Conservation (phyloP, 1,140 invertebrate genomes). For the Eubasilissa regina region DNA sequence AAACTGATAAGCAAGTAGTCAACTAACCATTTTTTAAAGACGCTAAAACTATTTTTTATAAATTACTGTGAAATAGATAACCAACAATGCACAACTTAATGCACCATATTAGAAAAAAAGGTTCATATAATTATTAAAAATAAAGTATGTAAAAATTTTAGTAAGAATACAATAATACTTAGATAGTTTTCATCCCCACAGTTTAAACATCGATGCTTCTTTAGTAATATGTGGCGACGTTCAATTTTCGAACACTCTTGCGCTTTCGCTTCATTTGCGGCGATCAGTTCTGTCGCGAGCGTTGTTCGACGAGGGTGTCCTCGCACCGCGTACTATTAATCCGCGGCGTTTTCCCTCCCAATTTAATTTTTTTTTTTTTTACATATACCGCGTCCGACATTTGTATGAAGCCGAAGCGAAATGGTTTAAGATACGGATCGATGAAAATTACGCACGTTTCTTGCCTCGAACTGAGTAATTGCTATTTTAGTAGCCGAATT, state of each 20-base stretch:
- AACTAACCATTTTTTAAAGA: too few relatives aligned
- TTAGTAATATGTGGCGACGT: not conserved
- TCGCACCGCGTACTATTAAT: not conserved
- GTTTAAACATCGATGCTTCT: not conserved
- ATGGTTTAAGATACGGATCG: not conserved
- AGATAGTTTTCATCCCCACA: constrained; percentile 2
- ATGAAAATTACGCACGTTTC: constrained; percentile 1
- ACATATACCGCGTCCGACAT: not conserved
- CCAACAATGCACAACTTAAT: too few relatives aligned
- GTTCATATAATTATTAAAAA: too few relatives aligned
- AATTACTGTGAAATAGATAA: too few relatives aligned
- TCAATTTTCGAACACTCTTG: not conserved
- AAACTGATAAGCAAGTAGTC: too few relatives aligned
- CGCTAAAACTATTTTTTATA: too few relatives aligned
- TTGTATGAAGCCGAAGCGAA: not conserved
- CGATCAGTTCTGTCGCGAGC: constrained; percentile 1
- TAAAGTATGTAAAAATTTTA: too few relatives aligned
- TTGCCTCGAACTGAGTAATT: not conserved
- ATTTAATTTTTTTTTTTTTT: not conserved
- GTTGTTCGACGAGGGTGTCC: not conserved
- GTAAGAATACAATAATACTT: not conserved
- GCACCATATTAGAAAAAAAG: too few relatives aligned
- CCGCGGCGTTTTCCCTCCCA: not conserved
- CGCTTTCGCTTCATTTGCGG: not conserved
- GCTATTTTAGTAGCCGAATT: constrained; percentile 8